A percentile compares a stretch with the other conserved stretches of the same genome.
Evolutionary conservation across 2,797 vertebrate genomes (phyloP).

Genomic region (Takifugu rubripes): DNA sequence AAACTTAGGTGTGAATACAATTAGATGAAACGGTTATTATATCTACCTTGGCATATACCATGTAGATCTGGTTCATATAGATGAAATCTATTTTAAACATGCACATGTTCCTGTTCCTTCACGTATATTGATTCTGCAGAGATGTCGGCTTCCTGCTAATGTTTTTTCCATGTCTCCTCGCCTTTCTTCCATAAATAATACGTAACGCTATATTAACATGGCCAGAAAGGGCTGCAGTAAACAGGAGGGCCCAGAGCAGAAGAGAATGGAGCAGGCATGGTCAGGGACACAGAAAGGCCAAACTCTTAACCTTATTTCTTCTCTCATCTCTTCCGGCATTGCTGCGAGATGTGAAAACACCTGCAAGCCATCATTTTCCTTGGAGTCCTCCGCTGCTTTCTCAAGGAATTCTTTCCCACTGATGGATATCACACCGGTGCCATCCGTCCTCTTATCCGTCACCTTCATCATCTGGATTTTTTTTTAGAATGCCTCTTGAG

Average conservation of each 20-base stretch:
- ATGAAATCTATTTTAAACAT: constrained; percentile 58
- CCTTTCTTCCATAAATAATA: constrained; percentile 60
- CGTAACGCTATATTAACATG: constrained; percentile 30
- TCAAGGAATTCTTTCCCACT: constrained; percentile 32
- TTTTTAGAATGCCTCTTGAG: not conserved
- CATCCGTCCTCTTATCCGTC: constrained; percentile 37
- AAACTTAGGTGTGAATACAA: no score
- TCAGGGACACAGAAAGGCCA: constrained; percentile 34
- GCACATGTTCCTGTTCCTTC: constrained; percentile 1
- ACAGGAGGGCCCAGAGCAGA: constrained; percentile 5
- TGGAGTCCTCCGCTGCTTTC: constrained; percentile 35
- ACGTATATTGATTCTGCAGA: constrained; percentile 12
- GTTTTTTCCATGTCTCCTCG: constrained; percentile 53
- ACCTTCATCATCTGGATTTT: constrained; percentile 27
- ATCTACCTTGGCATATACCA: constrained; percentile 47
- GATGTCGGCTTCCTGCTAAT: constrained; percentile 39
- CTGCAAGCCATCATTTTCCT: constrained; percentile 32
- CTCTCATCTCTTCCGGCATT: constrained; percentile 48
- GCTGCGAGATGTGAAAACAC: constrained; percentile 47
- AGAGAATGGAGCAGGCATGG: constrained; percentile 27
- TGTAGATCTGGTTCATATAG: constrained; percentile 47
- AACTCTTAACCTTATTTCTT: constrained; percentile 53
- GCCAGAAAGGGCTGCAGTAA: constrained; percentile 21
- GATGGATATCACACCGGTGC: constrained; percentile 43
- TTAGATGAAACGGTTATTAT: constrained; percentile 13